Percentiles rank a stretch among this genome's conserved stretches.
phyloP scores from a whole-genome alignment of 2,797 vertebrate species.

The Malurus leucopterus region DNA sequence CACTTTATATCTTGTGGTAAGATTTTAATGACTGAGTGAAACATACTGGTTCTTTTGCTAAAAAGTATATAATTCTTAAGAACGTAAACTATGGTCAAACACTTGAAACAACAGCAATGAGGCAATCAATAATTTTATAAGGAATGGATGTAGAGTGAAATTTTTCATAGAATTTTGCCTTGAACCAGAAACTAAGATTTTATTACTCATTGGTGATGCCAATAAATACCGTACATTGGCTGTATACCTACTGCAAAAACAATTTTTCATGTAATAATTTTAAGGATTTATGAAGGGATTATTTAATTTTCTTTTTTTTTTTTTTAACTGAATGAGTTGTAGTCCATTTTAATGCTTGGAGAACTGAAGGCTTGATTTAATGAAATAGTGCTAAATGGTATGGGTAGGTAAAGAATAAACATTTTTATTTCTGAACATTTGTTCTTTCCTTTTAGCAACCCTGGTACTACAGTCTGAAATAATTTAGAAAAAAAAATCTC shows the following conservation, averaged over 20 bases:
- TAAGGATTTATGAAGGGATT: constrained; percentile 22
- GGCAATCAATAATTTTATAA: neutral
- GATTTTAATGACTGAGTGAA: neutral
- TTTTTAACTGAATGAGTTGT: neutral
- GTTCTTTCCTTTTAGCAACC: neutral
- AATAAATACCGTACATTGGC: neutral
- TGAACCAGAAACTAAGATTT: neutral
- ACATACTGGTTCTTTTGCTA: neutral
- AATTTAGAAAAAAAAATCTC: neutral
- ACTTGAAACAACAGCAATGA: neutral
- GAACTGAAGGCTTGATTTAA: neutral
- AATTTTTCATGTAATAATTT: constrained; percentile 12
- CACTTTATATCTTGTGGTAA: neutral
- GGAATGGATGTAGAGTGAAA: neutral
- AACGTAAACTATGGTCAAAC: neutral
- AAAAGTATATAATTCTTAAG: neutral
- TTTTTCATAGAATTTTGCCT: neutral
- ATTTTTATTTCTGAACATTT: neutral
- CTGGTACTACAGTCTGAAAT: neutral
- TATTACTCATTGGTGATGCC: neutral
- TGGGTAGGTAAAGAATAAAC: neutral
- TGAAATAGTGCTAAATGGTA: neutral
- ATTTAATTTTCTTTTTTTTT: neutral
- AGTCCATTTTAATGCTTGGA: neutral
- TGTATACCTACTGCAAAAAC: neutral